Percentiles rank a stretch among this genome's conserved stretches.
Evolutionary conservation across 2,113 vertebrate species (phyloP).

Genomic region (Mormyrus iriodes): DNA sequence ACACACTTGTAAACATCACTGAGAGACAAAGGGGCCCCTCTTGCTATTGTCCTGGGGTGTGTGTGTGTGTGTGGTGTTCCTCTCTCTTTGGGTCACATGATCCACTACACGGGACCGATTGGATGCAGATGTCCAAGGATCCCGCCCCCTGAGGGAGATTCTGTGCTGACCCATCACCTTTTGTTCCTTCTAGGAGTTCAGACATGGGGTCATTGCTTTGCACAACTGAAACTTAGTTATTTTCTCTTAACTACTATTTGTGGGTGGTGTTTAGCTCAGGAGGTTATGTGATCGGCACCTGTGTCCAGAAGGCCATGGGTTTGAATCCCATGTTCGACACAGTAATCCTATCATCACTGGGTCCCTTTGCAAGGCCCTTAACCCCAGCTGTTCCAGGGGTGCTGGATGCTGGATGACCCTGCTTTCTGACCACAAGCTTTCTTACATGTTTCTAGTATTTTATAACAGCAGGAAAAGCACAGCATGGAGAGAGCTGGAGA

Average conservation of each 20-base stretch:
- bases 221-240: background rate
- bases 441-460: background rate
- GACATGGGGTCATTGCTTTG: slow-evolving; percentile 23
- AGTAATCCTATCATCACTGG: background rate
- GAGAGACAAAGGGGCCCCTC: background rate
- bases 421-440: background rate
- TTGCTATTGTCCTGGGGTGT: background rate
- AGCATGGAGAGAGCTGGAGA: background rate
- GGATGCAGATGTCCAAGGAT: background rate
- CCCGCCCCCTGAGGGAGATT: slow-evolving; percentile 1
- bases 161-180: slow-evolving; percentile 22
- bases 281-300: background rate
- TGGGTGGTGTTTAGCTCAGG: background rate
- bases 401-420: background rate
- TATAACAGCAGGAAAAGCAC: background rate
- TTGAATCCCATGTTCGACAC: background rate
- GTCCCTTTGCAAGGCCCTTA: background rate
- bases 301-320: background rate
- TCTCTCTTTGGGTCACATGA: background rate
- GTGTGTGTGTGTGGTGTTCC: background rate
- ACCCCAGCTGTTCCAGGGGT: background rate
- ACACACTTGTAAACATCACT: slow-evolving; percentile 27
- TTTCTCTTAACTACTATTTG: background rate
- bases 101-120: background rate
- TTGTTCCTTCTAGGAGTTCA: slow-evolving; percentile 18